These are phyloP conservation scores for Ciona savignyi DNA, from an alignment of 23 tunicate genomes.

Conservation along the genomic window DNA sequence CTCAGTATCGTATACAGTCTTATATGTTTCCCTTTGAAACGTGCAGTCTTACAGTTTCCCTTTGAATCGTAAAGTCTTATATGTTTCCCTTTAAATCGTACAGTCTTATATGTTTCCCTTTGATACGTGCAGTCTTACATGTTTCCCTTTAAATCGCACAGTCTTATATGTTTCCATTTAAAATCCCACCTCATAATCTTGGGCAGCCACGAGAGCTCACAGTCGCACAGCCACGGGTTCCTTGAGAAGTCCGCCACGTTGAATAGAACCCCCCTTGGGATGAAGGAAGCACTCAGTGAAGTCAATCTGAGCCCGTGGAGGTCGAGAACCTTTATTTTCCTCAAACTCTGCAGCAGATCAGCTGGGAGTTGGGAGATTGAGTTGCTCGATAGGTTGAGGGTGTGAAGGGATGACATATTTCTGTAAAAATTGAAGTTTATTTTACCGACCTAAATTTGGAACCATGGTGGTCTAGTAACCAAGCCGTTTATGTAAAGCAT, in stretches of 20 bases:
- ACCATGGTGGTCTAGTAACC: not conserved
- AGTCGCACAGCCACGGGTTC: slow-evolving; percentile 70
- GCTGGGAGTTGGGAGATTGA: slow-evolving; percentile 31
- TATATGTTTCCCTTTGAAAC: no score
- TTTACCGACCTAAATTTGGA: not conserved
- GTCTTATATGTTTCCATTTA: not conserved
- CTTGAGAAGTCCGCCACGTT: slow-evolving; percentile 48
- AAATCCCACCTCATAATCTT: slow-evolving; percentile 52
- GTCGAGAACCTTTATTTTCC: slow-evolving; percentile 41
- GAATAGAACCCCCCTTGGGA: slow-evolving; percentile 50
- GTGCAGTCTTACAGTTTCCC: no score
- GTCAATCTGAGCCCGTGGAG: slow-evolving; percentile 29
- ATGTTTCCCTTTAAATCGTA: no score
- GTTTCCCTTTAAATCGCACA: no score
- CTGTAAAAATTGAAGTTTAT: slow-evolving; percentile 18
- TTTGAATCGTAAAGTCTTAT: no score
- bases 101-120: no score
- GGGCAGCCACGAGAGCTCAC: slow-evolving; percentile 53
- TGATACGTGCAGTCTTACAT: no score
- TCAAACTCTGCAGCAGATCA: slow-evolving; percentile 22
- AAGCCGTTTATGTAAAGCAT: no score
- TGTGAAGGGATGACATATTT: slow-evolving; percentile 35
- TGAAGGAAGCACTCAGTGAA: slow-evolving; percentile 33
- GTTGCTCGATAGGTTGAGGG: slow-evolving; percentile 60
- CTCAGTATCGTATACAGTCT: no score